phyloP scores from a whole-genome alignment of 2,113 vertebrate genomes.

The Nothocercus nigrocapillus region DNA sequence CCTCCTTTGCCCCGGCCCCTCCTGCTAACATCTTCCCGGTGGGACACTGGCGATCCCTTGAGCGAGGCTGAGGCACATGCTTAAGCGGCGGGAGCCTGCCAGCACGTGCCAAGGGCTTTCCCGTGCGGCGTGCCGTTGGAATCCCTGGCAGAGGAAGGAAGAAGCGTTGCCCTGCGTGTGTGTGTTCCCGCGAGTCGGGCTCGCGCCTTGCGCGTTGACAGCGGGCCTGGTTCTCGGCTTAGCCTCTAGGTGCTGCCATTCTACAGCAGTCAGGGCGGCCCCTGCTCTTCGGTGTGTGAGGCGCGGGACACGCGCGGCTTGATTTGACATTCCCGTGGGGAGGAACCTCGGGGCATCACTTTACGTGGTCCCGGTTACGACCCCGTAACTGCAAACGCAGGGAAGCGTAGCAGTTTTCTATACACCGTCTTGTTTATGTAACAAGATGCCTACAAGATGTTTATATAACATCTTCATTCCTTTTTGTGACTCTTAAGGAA shows the following conservation, averaged over 20 bases:
- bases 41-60: not conserved
- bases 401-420: not conserved
- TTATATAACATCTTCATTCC: not conserved
- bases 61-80: not conserved
- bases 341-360: not conserved
- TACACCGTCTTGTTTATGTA: accelerated
- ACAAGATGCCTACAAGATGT: not conserved
- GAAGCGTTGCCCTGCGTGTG: accelerated
- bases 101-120: accelerated
- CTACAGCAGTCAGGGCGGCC: accelerated
- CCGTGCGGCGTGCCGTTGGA: accelerated
- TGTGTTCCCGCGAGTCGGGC: accelerated
- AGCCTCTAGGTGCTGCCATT: constrained; percentile 50
- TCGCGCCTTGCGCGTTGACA: accelerated
- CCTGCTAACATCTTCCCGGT: accelerated
- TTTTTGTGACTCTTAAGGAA: not conserved
- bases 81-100: accelerated
- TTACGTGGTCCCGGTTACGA: not conserved
- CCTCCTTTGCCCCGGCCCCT: not conserved
- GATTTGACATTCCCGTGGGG: too few relatives aligned
- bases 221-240: accelerated
- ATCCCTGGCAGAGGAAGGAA: accelerated
- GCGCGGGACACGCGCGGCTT: too few relatives aligned
- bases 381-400: not conserved
- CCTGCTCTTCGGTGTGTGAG: accelerated